Percentiles rank a stretch among this genome's conserved stretches.
Conservation (phyloP, 2,797 vertebrate species). For the Cryptoprocta ferox region DNA sequence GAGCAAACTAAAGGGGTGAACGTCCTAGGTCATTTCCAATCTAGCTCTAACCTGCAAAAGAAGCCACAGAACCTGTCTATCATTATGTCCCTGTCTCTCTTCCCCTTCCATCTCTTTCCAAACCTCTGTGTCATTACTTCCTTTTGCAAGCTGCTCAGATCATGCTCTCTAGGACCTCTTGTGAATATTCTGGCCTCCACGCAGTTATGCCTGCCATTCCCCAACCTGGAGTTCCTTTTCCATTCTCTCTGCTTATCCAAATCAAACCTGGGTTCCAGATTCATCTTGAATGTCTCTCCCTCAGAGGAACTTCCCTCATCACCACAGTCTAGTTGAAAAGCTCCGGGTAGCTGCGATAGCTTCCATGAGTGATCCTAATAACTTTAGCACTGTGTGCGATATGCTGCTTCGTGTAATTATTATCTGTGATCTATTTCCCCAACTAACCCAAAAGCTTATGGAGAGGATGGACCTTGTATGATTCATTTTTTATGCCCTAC, state of each 20-base stretch:
- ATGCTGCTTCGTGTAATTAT: neutral
- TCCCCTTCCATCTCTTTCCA: neutral
- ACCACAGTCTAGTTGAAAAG: neutral
- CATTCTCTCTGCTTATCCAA: neutral
- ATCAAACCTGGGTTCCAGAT: neutral
- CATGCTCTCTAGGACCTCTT: neutral
- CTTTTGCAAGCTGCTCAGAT: neutral
- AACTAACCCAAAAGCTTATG: neutral
- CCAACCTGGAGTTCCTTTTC: neutral
- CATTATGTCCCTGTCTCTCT: neutral
- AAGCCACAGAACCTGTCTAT: neutral
- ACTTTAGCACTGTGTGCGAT: neutral
- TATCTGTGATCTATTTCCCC: neutral
- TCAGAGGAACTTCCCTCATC: neutral
- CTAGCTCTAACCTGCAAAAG: neutral
- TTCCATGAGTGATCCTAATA: neutral
- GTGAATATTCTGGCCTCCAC: neutral
- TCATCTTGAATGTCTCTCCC: neutral
- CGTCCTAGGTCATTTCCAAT: neutral
- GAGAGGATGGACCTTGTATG: neutral
- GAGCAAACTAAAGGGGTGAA: neutral
- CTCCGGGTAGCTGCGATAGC: neutral
- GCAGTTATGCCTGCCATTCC: neutral
- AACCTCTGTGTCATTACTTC: neutral
- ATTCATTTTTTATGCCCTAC: neutral